A percentile compares a stretch with the other conserved stretches of the same genome.
Conservation (phyloP, 2,888 invertebrate genomes). For the Sesia bembeciformis region DNA sequence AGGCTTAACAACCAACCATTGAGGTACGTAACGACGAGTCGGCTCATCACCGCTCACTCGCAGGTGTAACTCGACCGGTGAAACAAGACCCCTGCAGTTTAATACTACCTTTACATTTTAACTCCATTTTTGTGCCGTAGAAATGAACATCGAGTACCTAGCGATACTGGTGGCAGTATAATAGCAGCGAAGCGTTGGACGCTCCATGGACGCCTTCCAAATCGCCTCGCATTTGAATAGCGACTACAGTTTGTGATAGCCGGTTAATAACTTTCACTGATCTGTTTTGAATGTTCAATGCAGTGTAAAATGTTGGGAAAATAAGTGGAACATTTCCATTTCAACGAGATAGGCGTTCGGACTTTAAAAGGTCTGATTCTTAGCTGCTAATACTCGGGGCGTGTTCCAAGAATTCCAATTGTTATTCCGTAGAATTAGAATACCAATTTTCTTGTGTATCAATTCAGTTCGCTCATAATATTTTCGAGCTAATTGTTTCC, state of each 20-base stretch:
- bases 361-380: no score
- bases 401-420: no score
- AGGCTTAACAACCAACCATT: conserved; percentile 53
- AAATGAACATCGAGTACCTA: conserved; percentile 24
- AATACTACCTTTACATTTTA: conserved; percentile 11
- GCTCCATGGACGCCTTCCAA: conserved; percentile 54
- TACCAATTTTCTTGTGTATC: no score
- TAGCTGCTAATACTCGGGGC: no score
- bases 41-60: conserved; percentile 51
- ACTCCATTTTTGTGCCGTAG: conserved; percentile 11
- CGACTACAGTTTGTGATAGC: conserved; percentile 25
- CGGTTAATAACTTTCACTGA: conserved; percentile 47
- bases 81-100: conserved; percentile 24
- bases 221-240: conserved; percentile 61
- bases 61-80: conserved; percentile 43
- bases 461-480: no score
- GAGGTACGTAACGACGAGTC: conserved; percentile 49
- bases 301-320: background rate
- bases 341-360: no score
- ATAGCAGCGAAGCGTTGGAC: conserved; percentile 31
- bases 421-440: no score
- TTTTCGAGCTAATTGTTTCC: no score
- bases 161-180: conserved; percentile 29
- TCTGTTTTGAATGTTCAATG: conserved; percentile 12
- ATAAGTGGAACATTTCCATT: no score